Base-by-base conservation (phyloP, 92 coral and sea anemone species). In the Pocillopora meandrina region DNA sequence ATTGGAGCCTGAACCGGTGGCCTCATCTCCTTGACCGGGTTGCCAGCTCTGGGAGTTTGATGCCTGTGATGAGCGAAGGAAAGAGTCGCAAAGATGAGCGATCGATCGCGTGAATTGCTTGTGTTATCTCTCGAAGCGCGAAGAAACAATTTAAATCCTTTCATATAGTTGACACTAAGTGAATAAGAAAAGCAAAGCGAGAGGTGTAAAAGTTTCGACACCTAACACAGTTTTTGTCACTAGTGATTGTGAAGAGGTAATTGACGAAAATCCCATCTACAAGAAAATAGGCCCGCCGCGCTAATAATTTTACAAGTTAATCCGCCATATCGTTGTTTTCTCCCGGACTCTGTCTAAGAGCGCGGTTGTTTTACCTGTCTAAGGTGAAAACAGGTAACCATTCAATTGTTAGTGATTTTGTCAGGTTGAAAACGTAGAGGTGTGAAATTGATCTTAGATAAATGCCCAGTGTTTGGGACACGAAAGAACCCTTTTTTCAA, bases 381-480 rank as follows among this genome's bases (percentile, higher is more conserved):
- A 74, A 83, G 73, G 86, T 74, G 86, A 83, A 83, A 83, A 83
- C 86, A 83, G 86, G 86, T 83, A 76, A 56, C 88, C 76, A 52
- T 73, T 74, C 65, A 75, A 31, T 80, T 67, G 75, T 60, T 84
- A 65, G 83, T 76, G 88, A 76, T 84, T 77, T 90, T 94, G 98
- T 92, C 98, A 90, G 83, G 74, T 65, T 85, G 76, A 79, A 84
- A 89, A 91, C 85, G 85, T 81, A 82, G 93, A 90, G 95, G 86
- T 87, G 90, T 88, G 93, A 94, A 92, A 85, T 91, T 92, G 98
- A 94, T 94, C 95, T 87, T 78, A 92, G 92, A 92, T 94, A 94
- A 92, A 92, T 90, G 85, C 75, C 89, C 73, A 72, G 81, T 79
- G 89, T 90, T 79, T 26, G 82, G 86, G 92, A 80, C 89, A 87